Base-by-base conservation (phyloP, 2,888 invertebrate genomes). In the Aphelenchoides bicaudatus region DNA sequence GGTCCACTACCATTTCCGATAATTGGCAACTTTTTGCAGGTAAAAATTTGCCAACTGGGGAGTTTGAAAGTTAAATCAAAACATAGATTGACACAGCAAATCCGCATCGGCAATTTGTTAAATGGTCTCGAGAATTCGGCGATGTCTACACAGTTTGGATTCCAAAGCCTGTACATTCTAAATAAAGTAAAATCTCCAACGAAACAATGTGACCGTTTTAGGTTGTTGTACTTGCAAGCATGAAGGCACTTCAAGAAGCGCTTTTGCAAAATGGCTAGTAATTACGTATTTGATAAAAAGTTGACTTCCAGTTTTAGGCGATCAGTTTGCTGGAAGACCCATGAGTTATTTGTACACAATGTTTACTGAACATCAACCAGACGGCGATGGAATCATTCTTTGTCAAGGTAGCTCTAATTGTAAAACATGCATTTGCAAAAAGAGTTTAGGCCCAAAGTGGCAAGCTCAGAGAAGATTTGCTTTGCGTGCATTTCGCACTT, bases 361-460 rank as follows among this genome's bases (percentile, higher is more conserved):
- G 25, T 75, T 75, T 62, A 73, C 68, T 5, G 56, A 61, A 2
- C 68, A 74, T 43, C 59, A 63, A n/a, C 52, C 50, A 8, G 62
- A 68, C 46, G 74, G 74, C 29, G 70, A 69, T 52, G 75, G 75
- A 21, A 72, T 75, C 39, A 73, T 75, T 55, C 63, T 75, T 39
- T 65, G 66, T 6, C 63, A 70, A 47, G 66, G 73, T 3, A n/a
- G n/a, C n/a, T n/a, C n/a, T n/a, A n/a, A n/a, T n/a, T n/a, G n/a
- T n/a, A n/a, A n/a, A n/a, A n/a, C n/a, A n/a, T n/a, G n/a, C n/a
- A n/a, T n/a, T n/a, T n/a, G n/a, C n/a, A n/a, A n/a, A n/a, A n/a
- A n/a, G n/a, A n/a, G n/a, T n/a, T n/a, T n/a, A n/a, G n/a, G n/a
- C n/a, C 63, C 61, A 19, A 62, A 65, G 28, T 74, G 74, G 72